Percentiles rank a stretch among this genome's conserved stretches.
phyloP scores from a whole-genome alignment of 2,797 vertebrate genomes.

The Arvicola amphibius region DNA sequence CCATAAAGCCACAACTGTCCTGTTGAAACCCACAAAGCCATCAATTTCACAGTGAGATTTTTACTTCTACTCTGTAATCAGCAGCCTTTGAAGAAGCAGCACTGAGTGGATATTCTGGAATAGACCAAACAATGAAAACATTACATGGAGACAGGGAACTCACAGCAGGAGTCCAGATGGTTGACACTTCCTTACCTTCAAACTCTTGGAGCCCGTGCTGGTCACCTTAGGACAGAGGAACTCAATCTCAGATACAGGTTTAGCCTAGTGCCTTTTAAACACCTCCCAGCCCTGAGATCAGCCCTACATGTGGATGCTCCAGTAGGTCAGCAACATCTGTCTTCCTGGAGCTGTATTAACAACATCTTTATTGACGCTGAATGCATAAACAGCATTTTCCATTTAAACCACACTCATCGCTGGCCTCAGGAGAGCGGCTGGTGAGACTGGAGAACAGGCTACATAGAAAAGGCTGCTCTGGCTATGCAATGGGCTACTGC shows the following conservation, averaged over 20 bases:
- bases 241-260: neutral
- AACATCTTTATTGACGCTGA: slow-evolving; percentile 54
- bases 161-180: neutral
- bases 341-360: slow-evolving; percentile 47
- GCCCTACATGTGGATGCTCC: neutral
- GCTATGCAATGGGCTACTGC: neutral
- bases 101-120: neutral
- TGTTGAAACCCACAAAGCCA: neutral
- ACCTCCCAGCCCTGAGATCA: neutral
- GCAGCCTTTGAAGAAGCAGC: neutral
- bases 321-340: slow-evolving; percentile 46
- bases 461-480: slow-evolving; percentile 12
- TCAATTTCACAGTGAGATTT: neutral
- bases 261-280: neutral
- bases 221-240: neutral
- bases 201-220: neutral
- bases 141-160: neutral
- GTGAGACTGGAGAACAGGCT: slow-evolving; percentile 12
- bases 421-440: neutral
- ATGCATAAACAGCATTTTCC: slow-evolving; percentile 63
- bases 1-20: neutral
- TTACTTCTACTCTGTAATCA: neutral
- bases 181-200: neutral
- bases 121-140: slow-evolving; percentile 6
- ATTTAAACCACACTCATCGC: slow-evolving; percentile 58